Base-by-base conservation (phyloP, 1,140 invertebrate genomes). In the Mylabris phalerata region DNA sequence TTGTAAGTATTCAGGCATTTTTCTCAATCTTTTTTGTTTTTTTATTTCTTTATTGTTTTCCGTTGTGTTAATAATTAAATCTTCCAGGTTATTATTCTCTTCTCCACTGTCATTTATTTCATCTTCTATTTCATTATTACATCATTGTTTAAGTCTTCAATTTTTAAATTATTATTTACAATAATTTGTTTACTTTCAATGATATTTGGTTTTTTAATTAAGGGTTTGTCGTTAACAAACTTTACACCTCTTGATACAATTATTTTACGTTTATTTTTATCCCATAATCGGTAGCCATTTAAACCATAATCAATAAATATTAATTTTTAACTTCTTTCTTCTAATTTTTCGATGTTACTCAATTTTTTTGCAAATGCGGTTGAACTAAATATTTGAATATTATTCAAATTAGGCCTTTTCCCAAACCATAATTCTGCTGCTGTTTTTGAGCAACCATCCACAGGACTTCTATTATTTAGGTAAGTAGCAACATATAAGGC, bases 401-500 rank as follows among this genome's bases (percentile, higher is more conserved):
- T 42, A 9, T 9, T 11, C 9, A 42, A 42, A 42, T 42, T 9
- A 9, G 48, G 48, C 5, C 3, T 9, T 44, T 44, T 44, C 10
- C 11, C 7, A 11, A 24, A 19, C 57, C 57, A 59, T 3, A 2
- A 4, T 52, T 51, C 46, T 4, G 19, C 25, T 9, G 57, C 39
- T 0, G 47, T 56, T 13, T 41, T 52, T n/a, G 27, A 27, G 9
- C 42, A 27, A n/a, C 6, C 6, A 9, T 4, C 47, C 48, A 54
- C 42, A 43, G 52, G 26, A 13, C 9, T 54, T 58, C 71, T 47
- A 55, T 77, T 76, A 26, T 65, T 57, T 2, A 69, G 56, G 49
- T 75, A 71, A 26, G 45, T 59, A 0, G 71, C 69, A 3, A 63
- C 72, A 9, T 60, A 50, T 2, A 70, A 48, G 0, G 75, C 71